Evolutionary conservation across 2,888 invertebrate genomes (phyloP), one percentile per base, ranked within the genome.

Genomic region (Macaria notata): DNA sequence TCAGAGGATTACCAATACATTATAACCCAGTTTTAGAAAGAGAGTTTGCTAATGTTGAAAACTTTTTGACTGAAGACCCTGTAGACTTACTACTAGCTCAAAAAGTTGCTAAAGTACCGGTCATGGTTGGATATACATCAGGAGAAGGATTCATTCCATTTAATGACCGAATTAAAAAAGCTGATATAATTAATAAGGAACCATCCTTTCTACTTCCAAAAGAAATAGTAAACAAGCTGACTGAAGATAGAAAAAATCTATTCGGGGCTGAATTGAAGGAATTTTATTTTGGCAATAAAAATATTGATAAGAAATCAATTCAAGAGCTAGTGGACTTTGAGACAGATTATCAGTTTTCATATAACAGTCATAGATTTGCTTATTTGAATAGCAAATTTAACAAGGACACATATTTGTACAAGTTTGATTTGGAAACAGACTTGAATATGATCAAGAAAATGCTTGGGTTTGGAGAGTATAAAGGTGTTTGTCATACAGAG

Each of bases 401-500:
- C 5, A 69, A 67, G 9, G 72, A 78, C 0, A 61, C 75, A 0
- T 86, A 75, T 47, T 68, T 85, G 69, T 87, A 84, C 38, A 75
- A 69, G 51, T 86, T 88, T 55, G 76, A 81, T 47, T 80, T 73
- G 45, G 70, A 70, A 3, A 83, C 81, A 0, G 76, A 83, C 8
- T 69, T 86, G 45, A 88, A 87, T 59, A 46, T 83, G 6, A 44
- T 81, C 0, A 86, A 84, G 61, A 65, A 57, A 4, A 4, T 68
- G 3, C 39, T 71, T 0, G 76, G 74, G 3, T 47, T 9, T 33
- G 19, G 4, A 0, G 45, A 73, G 3, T 55, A 79, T 36, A 66
- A 75, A 70, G 92, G 92, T 0, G 87, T 83, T 0, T 78, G 81
- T 33, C 92, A 93, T 46, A 87, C 82, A 0, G 92, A 93, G 56